Percentiles rank a stretch among this genome's conserved stretches.
These are phyloP conservation scores for Sebastes trivittatus DNA, from an alignment of 2,797 vertebrate species.

Conservation along the genomic window DNA sequence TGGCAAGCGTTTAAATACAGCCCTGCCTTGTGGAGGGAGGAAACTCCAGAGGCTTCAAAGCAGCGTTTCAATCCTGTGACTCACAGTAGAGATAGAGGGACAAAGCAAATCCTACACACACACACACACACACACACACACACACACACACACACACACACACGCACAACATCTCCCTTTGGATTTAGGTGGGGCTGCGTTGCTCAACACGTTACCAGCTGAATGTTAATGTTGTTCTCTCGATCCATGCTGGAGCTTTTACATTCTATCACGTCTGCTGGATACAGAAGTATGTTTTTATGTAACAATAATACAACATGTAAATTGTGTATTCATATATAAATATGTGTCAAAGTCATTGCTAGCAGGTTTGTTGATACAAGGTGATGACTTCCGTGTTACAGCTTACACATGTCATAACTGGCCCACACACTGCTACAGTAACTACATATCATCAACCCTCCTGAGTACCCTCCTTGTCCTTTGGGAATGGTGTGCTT, in stretches of 20 bases:
- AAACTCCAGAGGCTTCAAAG: slow-evolving; percentile 65
- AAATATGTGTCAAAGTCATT: not conserved
- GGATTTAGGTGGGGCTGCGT: slow-evolving; percentile 39
- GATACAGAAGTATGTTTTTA: not conserved
- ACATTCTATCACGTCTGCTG: not conserved
- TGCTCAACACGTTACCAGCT: slow-evolving; percentile 45
- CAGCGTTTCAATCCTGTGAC: slow-evolving; percentile 70
- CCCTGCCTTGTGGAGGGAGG: slow-evolving; percentile 56
- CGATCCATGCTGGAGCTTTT: not conserved
- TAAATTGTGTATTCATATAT: not conserved
- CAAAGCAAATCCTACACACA: slow-evolving; percentile 52
- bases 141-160: not conserved
- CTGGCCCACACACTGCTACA: not conserved
- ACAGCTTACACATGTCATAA: slow-evolving; percentile 14
- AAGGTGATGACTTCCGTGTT: not conserved
- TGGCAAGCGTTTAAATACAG: slow-evolving; percentile 62
- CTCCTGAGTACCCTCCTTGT: not conserved
- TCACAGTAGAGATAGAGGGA: slow-evolving; percentile 55
- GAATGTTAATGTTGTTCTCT: slow-evolving; percentile 9
- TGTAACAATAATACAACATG: not conserved
- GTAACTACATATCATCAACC: not conserved
- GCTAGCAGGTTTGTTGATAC: not conserved
- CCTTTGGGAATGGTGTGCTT: not conserved
- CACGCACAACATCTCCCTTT: slow-evolving; percentile 4
- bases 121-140: slow-evolving; percentile 13